Percentiles rank a stretch among this genome's conserved stretches.
Evolutionary conservation across 1,140 invertebrate genomes (phyloP).

Genomic region (Leptestheria dahalacensis): DNA sequence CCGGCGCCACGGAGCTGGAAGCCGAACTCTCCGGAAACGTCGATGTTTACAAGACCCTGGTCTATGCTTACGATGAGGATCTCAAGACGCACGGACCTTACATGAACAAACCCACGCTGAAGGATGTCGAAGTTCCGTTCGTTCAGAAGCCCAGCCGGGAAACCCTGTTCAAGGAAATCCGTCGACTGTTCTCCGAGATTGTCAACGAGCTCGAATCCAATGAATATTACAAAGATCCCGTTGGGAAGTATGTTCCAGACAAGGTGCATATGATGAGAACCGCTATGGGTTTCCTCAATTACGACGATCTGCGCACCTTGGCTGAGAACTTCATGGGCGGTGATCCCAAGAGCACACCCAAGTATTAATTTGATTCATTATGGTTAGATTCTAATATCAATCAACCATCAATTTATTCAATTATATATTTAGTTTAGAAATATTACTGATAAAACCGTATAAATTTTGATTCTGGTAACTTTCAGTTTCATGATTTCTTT

Average conservation of each 20-base stretch:
- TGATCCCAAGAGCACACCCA: neutral
- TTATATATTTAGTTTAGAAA: no score
- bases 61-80: slow-evolving; percentile 11
- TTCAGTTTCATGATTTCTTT: no score
- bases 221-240: slow-evolving; percentile 10
- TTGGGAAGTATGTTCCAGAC: neutral
- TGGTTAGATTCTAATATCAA: neutral
- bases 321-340: neutral
- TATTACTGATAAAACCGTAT: no score
- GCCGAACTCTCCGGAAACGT: neutral
- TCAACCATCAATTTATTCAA: no score
- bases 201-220: slow-evolving; percentile 11
- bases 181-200: slow-evolving; percentile 11
- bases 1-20: neutral
- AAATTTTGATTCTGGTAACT: no score
- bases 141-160: neutral
- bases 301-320: slow-evolving; percentile 10
- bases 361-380: neutral
- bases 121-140: neutral
- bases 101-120: slow-evolving; percentile 8
- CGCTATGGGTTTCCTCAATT: slow-evolving; percentile 17
- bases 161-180: slow-evolving; percentile 2
- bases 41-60: slow-evolving; percentile 3
- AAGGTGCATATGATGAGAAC: slow-evolving; percentile 18
- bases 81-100: neutral